Conservation (phyloP, 1,140 invertebrate species). For the Drosophila fuyamai region DNA sequence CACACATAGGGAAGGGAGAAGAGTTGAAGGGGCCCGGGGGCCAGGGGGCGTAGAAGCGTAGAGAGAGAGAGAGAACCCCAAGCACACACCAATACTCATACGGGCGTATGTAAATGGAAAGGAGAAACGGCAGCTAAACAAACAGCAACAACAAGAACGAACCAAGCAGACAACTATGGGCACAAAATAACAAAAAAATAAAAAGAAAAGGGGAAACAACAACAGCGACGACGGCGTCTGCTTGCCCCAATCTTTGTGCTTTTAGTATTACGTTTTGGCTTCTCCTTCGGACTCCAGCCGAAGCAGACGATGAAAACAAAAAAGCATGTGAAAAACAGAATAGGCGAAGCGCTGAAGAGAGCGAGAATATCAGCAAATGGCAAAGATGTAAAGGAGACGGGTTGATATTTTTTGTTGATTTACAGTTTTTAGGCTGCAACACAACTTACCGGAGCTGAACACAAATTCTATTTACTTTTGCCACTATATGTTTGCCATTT, state of each 20-base stretch:
- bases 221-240: slow-evolving; percentile 41
- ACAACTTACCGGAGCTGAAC: slow-evolving; percentile 45
- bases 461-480: slow-evolving; percentile 27
- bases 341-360: slow-evolving; percentile 26
- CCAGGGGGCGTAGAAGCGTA: neutral
- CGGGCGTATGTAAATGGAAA: slow-evolving; percentile 56
- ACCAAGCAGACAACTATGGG: slow-evolving; percentile 8
- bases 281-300: slow-evolving; percentile 45
- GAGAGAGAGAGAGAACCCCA: slow-evolving; percentile 35
- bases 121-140: slow-evolving; percentile 64
- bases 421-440: slow-evolving; percentile 20
- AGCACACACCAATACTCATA: slow-evolving; percentile 16
- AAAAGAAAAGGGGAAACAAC: slow-evolving; percentile 16
- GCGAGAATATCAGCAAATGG: slow-evolving; percentile 2
- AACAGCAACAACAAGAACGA: slow-evolving; percentile 59
- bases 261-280: slow-evolving; percentile 46
- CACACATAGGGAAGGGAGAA: slow-evolving; percentile 41
- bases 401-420: slow-evolving; percentile 12
- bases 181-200: slow-evolving; percentile 32
- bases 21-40: slow-evolving; percentile 10
- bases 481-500: slow-evolving; percentile 22
- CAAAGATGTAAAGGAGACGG: neutral
- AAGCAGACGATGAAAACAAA: slow-evolving; percentile 82
- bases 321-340: slow-evolving; percentile 71
- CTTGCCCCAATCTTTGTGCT: slow-evolving; percentile 60